These are phyloP conservation scores for Mesitornis unicolor DNA, from an alignment of 2,113 vertebrate genomes.

Conservation along the genomic window DNA sequence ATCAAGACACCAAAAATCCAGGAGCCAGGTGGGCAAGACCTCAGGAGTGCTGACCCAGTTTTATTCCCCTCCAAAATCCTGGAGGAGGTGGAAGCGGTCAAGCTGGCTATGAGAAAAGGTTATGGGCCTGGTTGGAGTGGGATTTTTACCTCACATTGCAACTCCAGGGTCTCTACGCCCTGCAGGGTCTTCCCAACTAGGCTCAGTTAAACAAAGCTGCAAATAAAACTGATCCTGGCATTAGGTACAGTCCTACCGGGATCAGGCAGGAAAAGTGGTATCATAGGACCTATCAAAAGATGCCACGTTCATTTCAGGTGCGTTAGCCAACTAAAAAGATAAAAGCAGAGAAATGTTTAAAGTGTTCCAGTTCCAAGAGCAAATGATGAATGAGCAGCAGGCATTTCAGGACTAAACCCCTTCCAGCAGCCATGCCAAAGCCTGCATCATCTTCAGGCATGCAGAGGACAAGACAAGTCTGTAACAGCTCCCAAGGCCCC, in stretches of 20 bases:
- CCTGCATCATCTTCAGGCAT: neutral
- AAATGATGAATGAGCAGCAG: neutral
- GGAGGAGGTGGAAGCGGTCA: neutral
- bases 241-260: neutral
- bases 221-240: neutral
- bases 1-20: neutral
- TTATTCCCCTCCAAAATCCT: neutral
- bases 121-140: neutral
- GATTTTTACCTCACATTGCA: neutral
- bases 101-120: neutral
- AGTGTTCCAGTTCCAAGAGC: neutral
- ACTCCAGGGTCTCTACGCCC: neutral
- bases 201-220: neutral
- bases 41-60: neutral
- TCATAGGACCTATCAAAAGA: neutral
- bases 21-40: neutral
- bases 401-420: neutral
- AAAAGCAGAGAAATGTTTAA: neutral
- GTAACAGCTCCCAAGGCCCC: neutral
- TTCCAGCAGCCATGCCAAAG: neutral
- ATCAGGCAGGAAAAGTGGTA: neutral
- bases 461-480: neutral
- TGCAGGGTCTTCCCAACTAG: neutral
- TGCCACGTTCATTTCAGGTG: fast-evolving
- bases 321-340: neutral